These are phyloP conservation scores for Petrocephalus microphthalmus DNA, from an alignment of 2,113 vertebrate genomes.

Conservation along the genomic window DNA sequence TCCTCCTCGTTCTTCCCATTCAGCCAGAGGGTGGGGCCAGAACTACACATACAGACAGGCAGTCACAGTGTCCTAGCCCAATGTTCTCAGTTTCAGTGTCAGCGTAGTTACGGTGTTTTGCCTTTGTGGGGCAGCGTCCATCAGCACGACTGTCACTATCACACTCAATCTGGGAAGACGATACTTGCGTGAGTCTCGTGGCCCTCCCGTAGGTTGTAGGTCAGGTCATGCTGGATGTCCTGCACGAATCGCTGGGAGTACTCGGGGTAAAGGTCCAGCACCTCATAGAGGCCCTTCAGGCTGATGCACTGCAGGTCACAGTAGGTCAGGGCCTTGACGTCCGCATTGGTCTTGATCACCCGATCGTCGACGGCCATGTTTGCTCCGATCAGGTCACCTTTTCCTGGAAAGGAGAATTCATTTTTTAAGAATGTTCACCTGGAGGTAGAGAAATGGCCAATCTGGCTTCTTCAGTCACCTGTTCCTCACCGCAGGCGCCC, in stretches of 20 bases:
- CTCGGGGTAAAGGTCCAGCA: conserved; percentile 88
- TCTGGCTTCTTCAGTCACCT: background rate
- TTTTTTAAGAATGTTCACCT: background rate
- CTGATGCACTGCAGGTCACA: conserved; percentile 93
- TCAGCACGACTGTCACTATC: background rate
- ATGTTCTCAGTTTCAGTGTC: background rate
- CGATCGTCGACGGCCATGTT: conserved; percentile 83
- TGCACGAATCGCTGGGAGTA: conserved; percentile 86
- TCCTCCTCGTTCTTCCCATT: too few relatives aligned
- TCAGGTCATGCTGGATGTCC: conserved; percentile 90
- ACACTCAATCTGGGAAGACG: too few relatives aligned
- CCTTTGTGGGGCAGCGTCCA: background rate
- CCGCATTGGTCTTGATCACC: conserved; percentile 92
- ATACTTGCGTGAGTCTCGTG: conserved; percentile 85
- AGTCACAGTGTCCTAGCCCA: background rate
- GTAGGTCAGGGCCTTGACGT: conserved; percentile 91
- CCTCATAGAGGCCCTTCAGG: conserved; percentile 87
- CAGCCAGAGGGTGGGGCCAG: background rate
- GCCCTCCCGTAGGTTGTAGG: conserved; percentile 89
- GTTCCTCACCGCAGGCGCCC: background rate
- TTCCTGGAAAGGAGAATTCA: conserved; percentile 61
- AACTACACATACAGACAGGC: background rate
- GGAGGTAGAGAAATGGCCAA: background rate
- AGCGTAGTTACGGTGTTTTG: background rate
- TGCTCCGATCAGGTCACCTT: conserved; percentile 90